Base-by-base conservation (phyloP, 2,113 vertebrate species). In the Macquaria australasica region DNA sequence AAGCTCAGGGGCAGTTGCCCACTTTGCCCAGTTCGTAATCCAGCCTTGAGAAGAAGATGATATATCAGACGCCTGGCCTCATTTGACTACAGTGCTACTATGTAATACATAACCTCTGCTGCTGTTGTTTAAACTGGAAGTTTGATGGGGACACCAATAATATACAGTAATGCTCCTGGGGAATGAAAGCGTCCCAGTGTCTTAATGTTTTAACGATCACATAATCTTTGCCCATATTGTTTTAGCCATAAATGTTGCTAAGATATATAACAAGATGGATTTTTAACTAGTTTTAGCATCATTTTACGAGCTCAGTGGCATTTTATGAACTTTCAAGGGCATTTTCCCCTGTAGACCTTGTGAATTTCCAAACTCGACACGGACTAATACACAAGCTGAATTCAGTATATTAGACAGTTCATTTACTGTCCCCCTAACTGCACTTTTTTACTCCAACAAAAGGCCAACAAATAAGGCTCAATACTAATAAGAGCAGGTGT, bases 281-380 rank as follows among this genome's bases (percentile, higher is more conserved):
- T 77, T 84, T 50, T 18, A 68, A 39, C 23, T 45, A 37, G 82
- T 75, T 89, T 81, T 59, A 66, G 67, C 5, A 59, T 8, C 20
- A 23, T 77, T 87, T 85, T 74, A 86, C 55, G 76, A 68, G 84
- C 79, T 82, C 63, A 23, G 68, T 68, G 60, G 64, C 77, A 84
- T 89, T 89, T 84, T 73, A 74, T 82, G 8, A 79, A 82, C 60
- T 79, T 86, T 81, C 28, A 81, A 68, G 75, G 31, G 15, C 12
- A 1, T 73, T 68, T 66, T 64, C 2, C 51, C 66, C 18, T n/a
- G n/a, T 34, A 48, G 53, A 14, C n/a, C 8, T 34, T 2, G 37
- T 63, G 28, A 63, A 62, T 77, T 34, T 81, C 60, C 68, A 75
- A 73, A 76, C 69, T 15, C 69, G 72, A 79, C 45, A 25, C 18